Conservation (phyloP, 2,888 invertebrate genomes). For the Brenthis hecate region DNA sequence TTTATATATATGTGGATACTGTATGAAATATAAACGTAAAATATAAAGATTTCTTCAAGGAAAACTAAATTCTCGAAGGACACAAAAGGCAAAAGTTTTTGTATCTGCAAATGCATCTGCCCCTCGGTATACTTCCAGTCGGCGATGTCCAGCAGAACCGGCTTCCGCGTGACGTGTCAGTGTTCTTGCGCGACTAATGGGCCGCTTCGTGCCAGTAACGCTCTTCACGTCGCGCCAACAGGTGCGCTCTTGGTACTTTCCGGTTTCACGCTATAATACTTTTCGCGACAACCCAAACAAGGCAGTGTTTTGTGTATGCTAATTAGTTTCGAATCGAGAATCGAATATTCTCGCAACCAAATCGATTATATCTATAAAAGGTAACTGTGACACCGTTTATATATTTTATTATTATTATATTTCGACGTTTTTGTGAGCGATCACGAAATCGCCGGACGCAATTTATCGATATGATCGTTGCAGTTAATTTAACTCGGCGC, state of each 20-base stretch:
- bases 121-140: conserved; percentile 64
- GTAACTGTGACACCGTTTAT: conserved; percentile 30
- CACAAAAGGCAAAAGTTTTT: conserved; percentile 16
- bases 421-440: conserved; percentile 14
- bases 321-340: conserved; percentile 28
- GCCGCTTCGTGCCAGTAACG: conserved; percentile 71
- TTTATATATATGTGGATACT: too few species aligned
- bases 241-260: conserved; percentile 65
- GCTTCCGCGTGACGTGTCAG: conserved; percentile 78
- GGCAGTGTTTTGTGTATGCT: conserved; percentile 52
- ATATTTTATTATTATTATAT: conserved; percentile 18
- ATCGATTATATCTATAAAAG: conserved; percentile 31
- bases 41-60: conserved; percentile 10
- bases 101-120: conserved; percentile 35
- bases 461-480: conserved; percentile 26
- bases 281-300: conserved; percentile 49
- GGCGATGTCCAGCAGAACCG: conserved; percentile 69
- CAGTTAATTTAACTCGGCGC: conserved; percentile 26
- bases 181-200: conserved; percentile 67
- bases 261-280: conserved; percentile 51
- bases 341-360: conserved; percentile 26
- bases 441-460: conserved; percentile 30
- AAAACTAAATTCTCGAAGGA: conserved; percentile 11
- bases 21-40: not conserved
- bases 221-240: conserved; percentile 74